These are phyloP conservation scores for Chironex yamaguchii DNA, from an alignment of 30 jellyfish, hydroid and myxozoan genomes.

Conservation along the genomic window DNA sequence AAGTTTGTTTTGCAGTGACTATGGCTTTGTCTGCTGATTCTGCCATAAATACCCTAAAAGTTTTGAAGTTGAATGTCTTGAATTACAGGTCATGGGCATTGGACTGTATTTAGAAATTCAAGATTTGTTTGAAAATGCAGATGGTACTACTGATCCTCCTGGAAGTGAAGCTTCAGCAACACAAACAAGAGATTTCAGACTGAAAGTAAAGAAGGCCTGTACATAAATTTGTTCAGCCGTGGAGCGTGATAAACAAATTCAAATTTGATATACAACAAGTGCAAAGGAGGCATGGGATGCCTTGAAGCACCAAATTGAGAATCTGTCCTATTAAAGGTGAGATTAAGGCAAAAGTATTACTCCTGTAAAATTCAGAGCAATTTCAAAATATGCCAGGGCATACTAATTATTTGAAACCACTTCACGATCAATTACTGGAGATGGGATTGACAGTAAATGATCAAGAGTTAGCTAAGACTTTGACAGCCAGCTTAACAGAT, in stretches of 20 bases:
- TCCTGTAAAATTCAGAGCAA: conserved; percentile 18
- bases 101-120: conserved; percentile 49
- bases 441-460: conserved; percentile 26
- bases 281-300: conserved; percentile 47
- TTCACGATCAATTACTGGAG: conserved; percentile 24
- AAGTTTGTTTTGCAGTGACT: no score
- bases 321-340: conserved; percentile 14
- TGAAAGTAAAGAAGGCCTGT: conserved; percentile 36
- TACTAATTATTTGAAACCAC: conserved; percentile 1
- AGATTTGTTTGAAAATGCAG: conserved; percentile 49
- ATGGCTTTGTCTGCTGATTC: conserved; percentile 40
- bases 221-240: conserved; percentile 48
- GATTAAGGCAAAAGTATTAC: conserved; percentile 34
- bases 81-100: conserved; percentile 67
- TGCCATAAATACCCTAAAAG: conserved; percentile 35
- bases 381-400: conserved; percentile 36
- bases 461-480: conserved; percentile 40
- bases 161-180: conserved; percentile 39
- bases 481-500: no score
- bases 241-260: conserved; percentile 48
- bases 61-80: conserved; percentile 18
- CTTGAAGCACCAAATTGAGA: conserved; percentile 36
- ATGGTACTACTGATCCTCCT: conserved; percentile 56
- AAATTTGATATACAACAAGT: conserved; percentile 19
- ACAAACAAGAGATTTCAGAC: not conserved